A percentile compares a stretch with the other conserved stretches of the same genome.
These are phyloP conservation scores for Gouania willdenowi DNA, from an alignment of 2,797 vertebrate genomes.

Conservation along the genomic window DNA sequence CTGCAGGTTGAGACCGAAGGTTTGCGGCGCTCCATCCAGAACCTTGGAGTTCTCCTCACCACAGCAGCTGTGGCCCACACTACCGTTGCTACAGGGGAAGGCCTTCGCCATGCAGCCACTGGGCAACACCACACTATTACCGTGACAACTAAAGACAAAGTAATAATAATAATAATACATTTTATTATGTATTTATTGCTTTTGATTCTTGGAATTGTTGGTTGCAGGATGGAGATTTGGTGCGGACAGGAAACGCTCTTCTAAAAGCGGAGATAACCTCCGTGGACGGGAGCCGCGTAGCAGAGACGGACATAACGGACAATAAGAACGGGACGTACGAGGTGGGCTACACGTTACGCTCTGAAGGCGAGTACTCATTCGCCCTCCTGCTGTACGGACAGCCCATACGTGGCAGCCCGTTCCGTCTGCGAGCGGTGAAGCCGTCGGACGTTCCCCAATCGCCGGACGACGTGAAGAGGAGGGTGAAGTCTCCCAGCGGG, in stretches of 20 bases:
- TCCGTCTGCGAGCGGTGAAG: slow-evolving; percentile 82
- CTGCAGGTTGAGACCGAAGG: slow-evolving; percentile 85
- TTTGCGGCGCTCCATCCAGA: slow-evolving; percentile 88
- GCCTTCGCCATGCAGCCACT: slow-evolving; percentile 85
- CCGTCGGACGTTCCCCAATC: slow-evolving; percentile 84
- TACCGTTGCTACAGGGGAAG: slow-evolving; percentile 90
- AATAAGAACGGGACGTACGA: slow-evolving; percentile 96
- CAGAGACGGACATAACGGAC: slow-evolving; percentile 82
- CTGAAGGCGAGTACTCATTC: slow-evolving; percentile 86
- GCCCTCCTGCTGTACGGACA: slow-evolving; percentile 85
- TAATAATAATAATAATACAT: no score
- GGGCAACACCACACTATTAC: slow-evolving; percentile 88
- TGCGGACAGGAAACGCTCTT: slow-evolving; percentile 85
- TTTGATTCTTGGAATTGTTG: no score
- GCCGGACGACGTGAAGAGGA: slow-evolving; percentile 89
- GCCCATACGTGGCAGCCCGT: slow-evolving; percentile 85
- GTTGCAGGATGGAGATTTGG: slow-evolving; percentile 82
- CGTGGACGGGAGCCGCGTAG: slow-evolving; percentile 67
- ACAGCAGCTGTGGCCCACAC: slow-evolving; percentile 87
- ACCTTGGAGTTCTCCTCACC: slow-evolving; percentile 87
- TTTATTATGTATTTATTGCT: no score
- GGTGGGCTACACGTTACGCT: slow-evolving; percentile 83
- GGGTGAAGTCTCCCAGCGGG: slow-evolving; percentile 90
- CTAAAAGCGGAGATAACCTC: slow-evolving; percentile 80
- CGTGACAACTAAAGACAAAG: slow-evolving; percentile 94